A percentile compares a stretch with the other conserved stretches of the same genome.
Evolutionary conservation across 2,113 vertebrate species (phyloP).

Genomic region (Uropsilus gracilis): DNA sequence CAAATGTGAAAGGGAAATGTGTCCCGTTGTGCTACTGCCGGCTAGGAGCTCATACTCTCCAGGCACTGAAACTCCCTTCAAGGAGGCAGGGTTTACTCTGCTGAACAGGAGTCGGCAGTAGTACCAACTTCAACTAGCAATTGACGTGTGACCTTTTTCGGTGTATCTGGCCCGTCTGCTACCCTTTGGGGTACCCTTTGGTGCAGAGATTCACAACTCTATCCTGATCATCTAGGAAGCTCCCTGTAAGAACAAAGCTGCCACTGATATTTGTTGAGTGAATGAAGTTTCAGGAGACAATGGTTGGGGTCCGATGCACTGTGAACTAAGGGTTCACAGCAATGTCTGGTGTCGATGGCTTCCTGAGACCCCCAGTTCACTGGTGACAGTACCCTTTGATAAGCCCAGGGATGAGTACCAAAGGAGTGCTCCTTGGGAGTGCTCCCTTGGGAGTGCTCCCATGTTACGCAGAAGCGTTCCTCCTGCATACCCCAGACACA

Average conservation of each 20-base stretch:
- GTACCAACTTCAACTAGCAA: not conserved
- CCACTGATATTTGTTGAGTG: not conserved
- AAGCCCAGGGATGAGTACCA: not conserved
- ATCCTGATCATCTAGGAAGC: not conserved
- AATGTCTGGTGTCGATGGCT: not conserved
- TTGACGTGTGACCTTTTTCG: not conserved
- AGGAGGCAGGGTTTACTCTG: rapidly evolving
- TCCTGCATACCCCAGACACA: not conserved
- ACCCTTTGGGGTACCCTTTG: not conserved
- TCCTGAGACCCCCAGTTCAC: no score
- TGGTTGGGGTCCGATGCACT: not conserved
- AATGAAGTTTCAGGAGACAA: not conserved
- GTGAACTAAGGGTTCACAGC: not conserved
- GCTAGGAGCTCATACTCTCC: not conserved
- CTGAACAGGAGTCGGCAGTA: not conserved
- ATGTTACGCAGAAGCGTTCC: no score
- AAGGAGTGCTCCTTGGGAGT: no score
- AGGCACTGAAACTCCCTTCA: not conserved
- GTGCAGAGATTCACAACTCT: not conserved
- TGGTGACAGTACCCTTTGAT: not conserved
- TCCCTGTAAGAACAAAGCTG: not conserved
- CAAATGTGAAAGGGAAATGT: not conserved
- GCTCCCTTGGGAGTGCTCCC: no score
- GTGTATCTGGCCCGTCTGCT: rapidly evolving
- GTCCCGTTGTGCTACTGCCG: not conserved